These are phyloP conservation scores for Elaeidobius kamerunicus DNA, from an alignment of 2,888 invertebrate species.

Conservation along the genomic window DNA sequence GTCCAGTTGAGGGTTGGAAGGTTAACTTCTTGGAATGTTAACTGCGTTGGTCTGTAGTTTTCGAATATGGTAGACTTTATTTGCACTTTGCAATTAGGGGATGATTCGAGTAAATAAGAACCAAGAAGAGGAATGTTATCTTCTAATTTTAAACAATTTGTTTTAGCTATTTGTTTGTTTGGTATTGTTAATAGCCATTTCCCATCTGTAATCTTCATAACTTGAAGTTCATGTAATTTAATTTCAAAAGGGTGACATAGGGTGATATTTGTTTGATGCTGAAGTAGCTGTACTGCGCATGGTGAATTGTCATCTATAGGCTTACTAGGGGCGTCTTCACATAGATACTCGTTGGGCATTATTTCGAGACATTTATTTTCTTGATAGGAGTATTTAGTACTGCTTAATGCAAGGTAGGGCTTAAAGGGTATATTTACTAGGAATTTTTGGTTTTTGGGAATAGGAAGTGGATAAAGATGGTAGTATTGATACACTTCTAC, in stretches of 20 bases:
- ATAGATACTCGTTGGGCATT: not conserved
- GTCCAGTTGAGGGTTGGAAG: not conserved
- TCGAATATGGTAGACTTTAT: not conserved
- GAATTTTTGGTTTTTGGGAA: not conserved
- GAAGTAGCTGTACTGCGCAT: not conserved
- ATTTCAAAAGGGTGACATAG: not conserved
- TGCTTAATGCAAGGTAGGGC: not conserved
- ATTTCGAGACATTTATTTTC: not conserved
- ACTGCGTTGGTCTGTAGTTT: not conserved
- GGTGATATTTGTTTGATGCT: not conserved
- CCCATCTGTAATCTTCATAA: not conserved
- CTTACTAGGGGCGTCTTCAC: not conserved
- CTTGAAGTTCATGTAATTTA: not conserved
- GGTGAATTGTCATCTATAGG: not conserved
- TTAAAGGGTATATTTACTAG: constrained; percentile 2
- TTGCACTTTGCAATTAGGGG: not conserved
- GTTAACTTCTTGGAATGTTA: not conserved
- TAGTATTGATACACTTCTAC: constrained; percentile 5
- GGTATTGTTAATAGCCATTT: not conserved
- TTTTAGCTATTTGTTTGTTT: not conserved
- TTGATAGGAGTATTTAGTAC: not conserved
- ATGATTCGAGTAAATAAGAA: not conserved
- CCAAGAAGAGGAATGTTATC: not conserved
- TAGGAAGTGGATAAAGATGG: no score
- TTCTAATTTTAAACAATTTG: not conserved